Evolutionary conservation across 1,140 invertebrate genomes (phyloP).

Genomic region (Brachionus rotundiformis): DNA sequence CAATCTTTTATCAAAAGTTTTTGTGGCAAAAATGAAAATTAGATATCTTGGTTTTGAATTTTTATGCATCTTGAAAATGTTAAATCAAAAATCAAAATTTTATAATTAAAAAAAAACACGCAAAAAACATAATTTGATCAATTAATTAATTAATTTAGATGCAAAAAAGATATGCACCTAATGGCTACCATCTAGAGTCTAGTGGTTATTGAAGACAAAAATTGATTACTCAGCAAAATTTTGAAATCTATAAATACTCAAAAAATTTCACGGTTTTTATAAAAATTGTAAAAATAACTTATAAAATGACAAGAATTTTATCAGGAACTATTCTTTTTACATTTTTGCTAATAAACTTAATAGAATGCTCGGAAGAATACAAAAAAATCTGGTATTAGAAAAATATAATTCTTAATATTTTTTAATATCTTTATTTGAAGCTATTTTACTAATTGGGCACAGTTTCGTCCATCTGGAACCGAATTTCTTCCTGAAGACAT

Average conservation of each 20-base stretch:
- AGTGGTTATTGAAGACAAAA: neutral
- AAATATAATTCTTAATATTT: too few species aligned
- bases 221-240: too few species aligned
- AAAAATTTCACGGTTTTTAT: too few species aligned
- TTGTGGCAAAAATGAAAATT: too few species aligned
- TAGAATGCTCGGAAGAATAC: neutral
- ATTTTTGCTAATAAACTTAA: neutral
- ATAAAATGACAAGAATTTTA: too few species aligned
- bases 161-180: neutral
- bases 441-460: slow-evolving; percentile 89
- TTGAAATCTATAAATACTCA: neutral
- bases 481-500: slow-evolving; percentile 84
- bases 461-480: slow-evolving; percentile 79
- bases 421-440: too few species aligned
- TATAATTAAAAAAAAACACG: neutral
- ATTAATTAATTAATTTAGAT: neutral
- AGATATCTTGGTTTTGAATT: too few species aligned
- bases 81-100: neutral
- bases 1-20: too few species aligned
- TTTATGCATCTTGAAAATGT: slow-evolving; percentile 20
- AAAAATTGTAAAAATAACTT: too few species aligned
- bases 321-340: too few species aligned
- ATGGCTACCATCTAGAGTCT: neutral
- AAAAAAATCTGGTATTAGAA: slow-evolving; percentile 35
- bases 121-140: neutral